Evolutionary conservation across 2,797 vertebrate species (phyloP).

Genomic region (Oreochromis mossambicus): DNA sequence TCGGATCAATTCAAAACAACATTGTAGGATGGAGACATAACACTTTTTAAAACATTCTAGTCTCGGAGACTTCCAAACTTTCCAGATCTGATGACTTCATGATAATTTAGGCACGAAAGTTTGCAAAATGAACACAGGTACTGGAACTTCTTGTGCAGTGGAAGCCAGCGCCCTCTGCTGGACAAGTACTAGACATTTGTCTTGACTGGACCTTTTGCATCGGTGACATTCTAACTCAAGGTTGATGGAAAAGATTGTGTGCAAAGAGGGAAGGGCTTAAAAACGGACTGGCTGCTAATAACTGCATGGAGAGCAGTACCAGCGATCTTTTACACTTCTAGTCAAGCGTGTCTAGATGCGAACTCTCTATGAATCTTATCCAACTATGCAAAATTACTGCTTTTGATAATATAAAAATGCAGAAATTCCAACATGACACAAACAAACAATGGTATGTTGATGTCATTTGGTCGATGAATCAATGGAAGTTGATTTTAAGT

Average conservation of each 20-base stretch:
- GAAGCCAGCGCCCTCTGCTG: constrained; percentile 15
- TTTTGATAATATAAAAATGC: not conserved
- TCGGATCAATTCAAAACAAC: not conserved
- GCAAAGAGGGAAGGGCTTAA: not conserved
- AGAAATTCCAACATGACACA: not conserved
- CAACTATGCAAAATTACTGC: not conserved
- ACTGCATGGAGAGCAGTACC: not conserved
- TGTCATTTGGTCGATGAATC: not conserved
- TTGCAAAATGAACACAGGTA: not conserved
- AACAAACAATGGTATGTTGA: not conserved
- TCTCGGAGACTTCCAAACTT: not conserved
- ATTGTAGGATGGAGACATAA: not conserved
- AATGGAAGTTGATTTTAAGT: not conserved
- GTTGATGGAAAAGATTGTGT: not conserved
- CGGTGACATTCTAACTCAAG: not conserved
- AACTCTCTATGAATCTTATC: not conserved
- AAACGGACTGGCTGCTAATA: not conserved
- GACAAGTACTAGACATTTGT: not conserved
- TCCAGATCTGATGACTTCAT: not conserved
- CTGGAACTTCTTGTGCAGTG: not conserved
- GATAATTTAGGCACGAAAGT: not conserved
- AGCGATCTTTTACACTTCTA: not conserved
- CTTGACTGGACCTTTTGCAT: not conserved
- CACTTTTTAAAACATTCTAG: not conserved
- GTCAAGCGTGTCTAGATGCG: not conserved